Base-by-base conservation (phyloP, 2,797 vertebrate species). In the Prunella strophiata region DNA sequence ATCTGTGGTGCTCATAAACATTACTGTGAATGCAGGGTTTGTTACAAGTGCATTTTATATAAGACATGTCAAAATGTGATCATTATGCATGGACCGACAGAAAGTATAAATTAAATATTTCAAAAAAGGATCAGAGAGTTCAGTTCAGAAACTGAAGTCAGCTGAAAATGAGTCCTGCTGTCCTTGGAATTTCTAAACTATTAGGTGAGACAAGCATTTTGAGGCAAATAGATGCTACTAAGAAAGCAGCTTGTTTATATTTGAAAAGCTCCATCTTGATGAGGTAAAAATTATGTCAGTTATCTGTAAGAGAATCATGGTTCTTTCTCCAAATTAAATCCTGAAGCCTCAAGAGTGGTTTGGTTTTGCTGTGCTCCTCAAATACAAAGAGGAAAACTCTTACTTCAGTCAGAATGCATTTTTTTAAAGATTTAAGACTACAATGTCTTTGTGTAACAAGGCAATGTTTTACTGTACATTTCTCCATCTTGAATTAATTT, bases 101-200 rank as follows among this genome's bases (percentile, higher is more conserved):
- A 96, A 94, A 77, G 42, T 91, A 96, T 96, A 96, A 97, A 97
- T 96, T 97, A 97, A 97, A 90, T 94, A 95, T 96, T 94, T 97
- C 85, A 59, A 86, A 86, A 94, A 93, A 80, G 82, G 84, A 72
- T 95, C 93, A 84, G 82, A 61, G 68, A 76, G 34, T 70, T 85
- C 62, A 51, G 52, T 45, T 75, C 63, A 77, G 91, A 94, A 96
- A 95, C 82, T 93, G 71, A 97, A 94, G 83, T 89, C 88, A 97
- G 63, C 91, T 76, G 94, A 97, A 97, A 97, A 96, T 85, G 54
- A 90, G 59, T 55, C 86, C 61, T 55, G 38, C 59, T 32, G 29
- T 93, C 58, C 52, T 80, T 84, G 63, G 88, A 94, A 95, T 95
- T 93, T 88, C 81, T 90, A 45, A 96, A 51, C 68, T 94, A 82